Conservation (phyloP, 2,797 vertebrate species). For the Balearica regulorum region DNA sequence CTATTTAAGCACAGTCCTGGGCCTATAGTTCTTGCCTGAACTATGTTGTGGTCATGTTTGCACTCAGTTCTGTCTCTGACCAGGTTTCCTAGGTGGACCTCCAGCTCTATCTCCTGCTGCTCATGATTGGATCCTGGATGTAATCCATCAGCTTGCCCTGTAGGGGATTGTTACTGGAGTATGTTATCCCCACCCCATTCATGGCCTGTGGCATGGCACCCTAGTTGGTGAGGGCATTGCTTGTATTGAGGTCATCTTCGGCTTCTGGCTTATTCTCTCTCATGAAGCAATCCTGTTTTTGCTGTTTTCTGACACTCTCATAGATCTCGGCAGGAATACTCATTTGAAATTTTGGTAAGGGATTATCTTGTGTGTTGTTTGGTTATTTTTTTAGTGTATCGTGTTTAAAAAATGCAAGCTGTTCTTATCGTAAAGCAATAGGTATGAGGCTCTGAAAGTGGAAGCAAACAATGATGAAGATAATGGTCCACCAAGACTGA, state of each 20-base stretch:
- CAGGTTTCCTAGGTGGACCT: background rate
- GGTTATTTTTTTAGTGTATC: background rate
- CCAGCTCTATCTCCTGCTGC: background rate
- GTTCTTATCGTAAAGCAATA: background rate
- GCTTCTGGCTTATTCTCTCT: background rate
- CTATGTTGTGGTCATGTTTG: rapidly evolving
- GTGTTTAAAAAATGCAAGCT: background rate
- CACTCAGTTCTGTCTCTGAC: background rate
- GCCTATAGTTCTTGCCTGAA: background rate
- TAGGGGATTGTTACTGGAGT: background rate
- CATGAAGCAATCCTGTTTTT: background rate
- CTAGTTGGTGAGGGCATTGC: background rate
- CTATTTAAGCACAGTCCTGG: background rate
- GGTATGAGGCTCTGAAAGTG: background rate
- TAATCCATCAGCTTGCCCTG: background rate
- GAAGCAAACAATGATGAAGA: background rate
- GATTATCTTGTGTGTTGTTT: background rate
- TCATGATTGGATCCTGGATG: background rate
- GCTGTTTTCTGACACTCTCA: background rate
- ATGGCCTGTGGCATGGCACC: background rate
- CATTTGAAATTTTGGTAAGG: background rate
- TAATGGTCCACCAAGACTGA: background rate
- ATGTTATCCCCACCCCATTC: background rate
- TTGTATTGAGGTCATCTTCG: background rate
- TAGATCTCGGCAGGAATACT: background rate